Evolutionary conservation across 2,888 invertebrate genomes (phyloP).

Genomic region (Mesorhabditis sp.): DNA sequence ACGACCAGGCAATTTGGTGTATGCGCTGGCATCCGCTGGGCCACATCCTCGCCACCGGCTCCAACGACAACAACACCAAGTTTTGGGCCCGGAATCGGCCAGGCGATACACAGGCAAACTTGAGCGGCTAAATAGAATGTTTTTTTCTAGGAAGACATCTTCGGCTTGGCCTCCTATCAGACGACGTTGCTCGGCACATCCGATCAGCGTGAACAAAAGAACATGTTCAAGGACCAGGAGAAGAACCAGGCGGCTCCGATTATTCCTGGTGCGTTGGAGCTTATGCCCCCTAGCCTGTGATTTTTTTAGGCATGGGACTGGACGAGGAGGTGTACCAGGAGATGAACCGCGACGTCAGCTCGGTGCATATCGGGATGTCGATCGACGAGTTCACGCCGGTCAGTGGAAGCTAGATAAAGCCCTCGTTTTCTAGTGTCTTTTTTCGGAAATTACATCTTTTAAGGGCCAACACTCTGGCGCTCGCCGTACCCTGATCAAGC

Average conservation of each 20-base stretch:
- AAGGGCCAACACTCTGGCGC: constrained; percentile 26
- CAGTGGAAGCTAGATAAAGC: background rate
- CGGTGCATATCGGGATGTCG: constrained; percentile 12
- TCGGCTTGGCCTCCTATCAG: constrained; percentile 66
- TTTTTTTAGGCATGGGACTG: constrained; percentile 94
- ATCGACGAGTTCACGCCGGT: background rate
- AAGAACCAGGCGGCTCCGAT: constrained; percentile 11
- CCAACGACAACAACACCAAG: constrained; percentile 96
- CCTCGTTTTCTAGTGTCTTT: background rate
- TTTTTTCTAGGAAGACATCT: constrained; percentile 76
- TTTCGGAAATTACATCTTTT: constrained; percentile 3
- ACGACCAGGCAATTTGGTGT: constrained; percentile 88
- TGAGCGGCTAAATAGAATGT: background rate
- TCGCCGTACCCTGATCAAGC: constrained; percentile 52
- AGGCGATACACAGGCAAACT: constrained; percentile 80
- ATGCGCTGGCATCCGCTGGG: constrained; percentile 98
- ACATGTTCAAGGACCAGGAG: constrained; percentile 16
- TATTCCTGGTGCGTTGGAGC: constrained; percentile 24
- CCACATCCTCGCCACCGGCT: constrained; percentile 91
- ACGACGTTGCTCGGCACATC: constrained; percentile 18
- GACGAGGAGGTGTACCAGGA: constrained; percentile 79
- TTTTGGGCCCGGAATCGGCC: constrained; percentile 99
- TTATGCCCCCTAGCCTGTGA: constrained; percentile 9
- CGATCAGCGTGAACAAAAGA: background rate
- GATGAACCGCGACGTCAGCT: constrained; percentile 42